Conservation (phyloP, 1,140 invertebrate genomes). For the Drosophila nannoptera region DNA sequence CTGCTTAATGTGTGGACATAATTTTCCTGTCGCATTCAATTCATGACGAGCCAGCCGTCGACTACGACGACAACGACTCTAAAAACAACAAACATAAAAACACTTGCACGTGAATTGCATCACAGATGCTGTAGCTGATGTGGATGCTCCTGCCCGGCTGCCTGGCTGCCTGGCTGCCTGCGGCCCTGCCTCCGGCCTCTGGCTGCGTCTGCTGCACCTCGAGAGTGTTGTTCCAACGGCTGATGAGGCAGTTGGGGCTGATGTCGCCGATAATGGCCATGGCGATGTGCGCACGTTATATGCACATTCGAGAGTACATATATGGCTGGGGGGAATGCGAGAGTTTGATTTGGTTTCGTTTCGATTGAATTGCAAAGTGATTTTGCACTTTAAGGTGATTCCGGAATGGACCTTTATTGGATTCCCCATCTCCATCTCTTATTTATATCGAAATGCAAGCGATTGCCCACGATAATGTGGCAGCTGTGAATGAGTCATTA, state of each 20-base stretch:
- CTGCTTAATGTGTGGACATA: conserved; percentile 75
- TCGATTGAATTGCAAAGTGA: conserved; percentile 37
- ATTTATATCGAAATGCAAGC: conserved; percentile 5
- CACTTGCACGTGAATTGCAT: conserved; percentile 74
- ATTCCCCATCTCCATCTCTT: conserved; percentile 5
- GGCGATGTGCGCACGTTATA: conserved; percentile 73
- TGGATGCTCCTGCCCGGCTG: not conserved
- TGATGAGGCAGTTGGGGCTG: conserved; percentile 40
- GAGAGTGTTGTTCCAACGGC: conserved; percentile 20
- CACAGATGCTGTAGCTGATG: conserved; percentile 49
- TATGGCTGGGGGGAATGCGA: conserved; percentile 30
- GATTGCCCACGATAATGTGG: not conserved
- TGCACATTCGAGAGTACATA: conserved; percentile 61
- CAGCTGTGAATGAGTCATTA: conserved; percentile 8
- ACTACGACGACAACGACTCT: conserved; percentile 28
- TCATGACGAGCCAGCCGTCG: conserved; percentile 39
- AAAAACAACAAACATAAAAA: conserved; percentile 60
- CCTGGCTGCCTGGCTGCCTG: no score
- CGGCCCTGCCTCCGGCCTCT: not conserved
- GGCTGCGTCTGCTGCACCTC: not conserved
- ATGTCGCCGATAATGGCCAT: conserved; percentile 73
- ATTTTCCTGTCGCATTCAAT: conserved; percentile 77
- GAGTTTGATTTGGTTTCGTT: conserved; percentile 40
- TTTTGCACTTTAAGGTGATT: conserved; percentile 7
- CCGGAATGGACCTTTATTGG: not conserved